Conservation (phyloP, 2,797 vertebrate species). For the Lithobates pipiens region DNA sequence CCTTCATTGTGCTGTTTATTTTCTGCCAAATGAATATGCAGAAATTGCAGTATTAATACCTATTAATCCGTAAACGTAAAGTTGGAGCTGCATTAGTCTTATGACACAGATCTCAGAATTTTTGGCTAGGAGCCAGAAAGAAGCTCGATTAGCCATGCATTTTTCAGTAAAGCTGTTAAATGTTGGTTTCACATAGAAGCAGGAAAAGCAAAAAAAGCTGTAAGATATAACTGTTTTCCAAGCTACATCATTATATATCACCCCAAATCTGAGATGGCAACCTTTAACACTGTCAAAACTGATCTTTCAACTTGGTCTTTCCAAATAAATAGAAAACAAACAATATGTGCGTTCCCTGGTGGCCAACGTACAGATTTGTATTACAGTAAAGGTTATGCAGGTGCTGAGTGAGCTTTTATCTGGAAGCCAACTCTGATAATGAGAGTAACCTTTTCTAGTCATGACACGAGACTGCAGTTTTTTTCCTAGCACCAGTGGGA, state of each 20-base stretch:
- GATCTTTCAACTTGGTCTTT: constrained; percentile 34
- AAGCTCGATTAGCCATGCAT: not conserved
- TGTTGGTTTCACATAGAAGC: not conserved
- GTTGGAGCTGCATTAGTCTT: too few relatives aligned
- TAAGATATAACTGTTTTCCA: constrained; percentile 18
- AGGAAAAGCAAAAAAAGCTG: not conserved
- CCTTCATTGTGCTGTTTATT: too few relatives aligned
- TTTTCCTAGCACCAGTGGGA: not conserved
- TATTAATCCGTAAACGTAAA: too few relatives aligned
- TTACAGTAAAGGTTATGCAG: constrained; percentile 40
- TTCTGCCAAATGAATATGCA: not conserved
- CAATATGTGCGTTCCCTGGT: constrained; percentile 40
- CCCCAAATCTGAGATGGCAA: constrained; percentile 13
- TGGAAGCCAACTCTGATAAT: constrained; percentile 37
- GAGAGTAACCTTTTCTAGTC: constrained; percentile 48
- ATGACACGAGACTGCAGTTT: constrained; percentile 9
- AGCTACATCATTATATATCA: constrained; percentile 11
- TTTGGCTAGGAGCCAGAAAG: not conserved
- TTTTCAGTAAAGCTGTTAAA: not conserved
- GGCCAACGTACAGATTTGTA: constrained; percentile 7
- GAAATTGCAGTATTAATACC: not conserved
- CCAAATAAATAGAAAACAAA: constrained; percentile 53
- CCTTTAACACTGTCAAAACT: constrained; percentile 51
- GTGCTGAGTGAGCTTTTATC: constrained; percentile 44
- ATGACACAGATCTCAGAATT: not conserved